Evolutionary conservation across 2,113 vertebrate species (phyloP).

Genomic region (Shinisaurus crocodilurus): DNA sequence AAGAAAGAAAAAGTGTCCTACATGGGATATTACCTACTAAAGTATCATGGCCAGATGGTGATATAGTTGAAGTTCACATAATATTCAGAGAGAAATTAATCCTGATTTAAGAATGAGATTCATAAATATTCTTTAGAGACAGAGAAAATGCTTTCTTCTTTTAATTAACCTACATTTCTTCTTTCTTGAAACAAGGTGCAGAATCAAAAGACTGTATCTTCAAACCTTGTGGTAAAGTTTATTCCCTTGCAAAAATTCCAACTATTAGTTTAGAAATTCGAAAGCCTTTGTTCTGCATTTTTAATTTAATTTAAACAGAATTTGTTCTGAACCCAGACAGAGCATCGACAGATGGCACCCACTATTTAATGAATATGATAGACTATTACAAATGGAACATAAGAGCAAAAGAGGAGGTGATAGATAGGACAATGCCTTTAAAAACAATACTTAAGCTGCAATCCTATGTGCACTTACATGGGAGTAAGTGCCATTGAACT

Average conservation of each 20-base stretch:
- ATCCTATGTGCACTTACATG: not conserved
- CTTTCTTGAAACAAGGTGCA: slow-evolving; percentile 53
- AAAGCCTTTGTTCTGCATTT: slow-evolving; percentile 44
- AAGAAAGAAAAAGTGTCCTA: slow-evolving; percentile 77
- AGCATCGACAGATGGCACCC: slow-evolving; percentile 61
- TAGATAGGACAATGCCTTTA: slow-evolving; percentile 41
- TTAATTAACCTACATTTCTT: slow-evolving; percentile 64
- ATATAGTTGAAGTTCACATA: slow-evolving; percentile 73
- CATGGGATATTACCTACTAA: slow-evolving; percentile 77
- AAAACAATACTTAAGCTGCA: not conserved
- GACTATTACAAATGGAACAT: slow-evolving; percentile 52
- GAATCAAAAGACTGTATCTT: slow-evolving; percentile 58
- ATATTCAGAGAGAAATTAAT: slow-evolving; percentile 76
- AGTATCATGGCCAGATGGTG: slow-evolving; percentile 74
- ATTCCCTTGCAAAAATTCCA: slow-evolving; percentile 35
- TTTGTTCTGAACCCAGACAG: slow-evolving; percentile 58
- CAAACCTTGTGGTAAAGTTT: slow-evolving; percentile 33
- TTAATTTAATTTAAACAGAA: slow-evolving; percentile 49
- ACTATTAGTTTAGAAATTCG: slow-evolving; percentile 55
- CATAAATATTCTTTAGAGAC: slow-evolving; percentile 74
- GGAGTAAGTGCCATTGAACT: not conserved
- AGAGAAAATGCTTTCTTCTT: slow-evolving; percentile 60
- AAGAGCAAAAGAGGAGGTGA: slow-evolving; percentile 24
- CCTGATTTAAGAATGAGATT: slow-evolving; percentile 75
- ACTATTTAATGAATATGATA: slow-evolving; percentile 51